Evolutionary conservation across 2,888 invertebrate species (phyloP).

Genomic region (Drosophila engyochracea): DNA sequence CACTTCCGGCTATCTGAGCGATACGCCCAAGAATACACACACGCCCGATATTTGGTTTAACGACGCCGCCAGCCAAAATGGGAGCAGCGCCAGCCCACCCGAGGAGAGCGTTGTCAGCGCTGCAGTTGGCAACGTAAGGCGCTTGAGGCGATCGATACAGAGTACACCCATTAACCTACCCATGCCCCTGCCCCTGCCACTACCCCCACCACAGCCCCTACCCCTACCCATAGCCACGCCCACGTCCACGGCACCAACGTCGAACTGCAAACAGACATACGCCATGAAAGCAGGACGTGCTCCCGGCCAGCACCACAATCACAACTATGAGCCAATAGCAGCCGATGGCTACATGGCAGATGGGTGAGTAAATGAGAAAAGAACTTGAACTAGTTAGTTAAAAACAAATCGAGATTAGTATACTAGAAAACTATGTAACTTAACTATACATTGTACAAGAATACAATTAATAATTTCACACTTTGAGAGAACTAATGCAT

Average conservation of each 20-base stretch:
- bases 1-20: conserved; percentile 94
- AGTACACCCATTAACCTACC: conserved; percentile 39
- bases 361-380: conserved; percentile 56
- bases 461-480: background rate
- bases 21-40: conserved; percentile 87
- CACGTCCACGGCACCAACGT: conserved; percentile 9
- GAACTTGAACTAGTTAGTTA: background rate
- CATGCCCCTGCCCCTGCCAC: conserved; percentile 10
- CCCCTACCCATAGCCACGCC: conserved; percentile 2
- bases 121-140: conserved; percentile 36
- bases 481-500: background rate
- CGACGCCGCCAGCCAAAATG: conserved; percentile 80
- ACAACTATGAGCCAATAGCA: conserved; percentile 63
- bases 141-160: conserved; percentile 74
- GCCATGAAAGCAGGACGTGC: conserved; percentile 65
- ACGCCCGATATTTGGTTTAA: conserved; percentile 86
- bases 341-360: conserved; percentile 71
- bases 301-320: conserved; percentile 45
- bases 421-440: too few species aligned
- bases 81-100: conserved; percentile 68
- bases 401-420: conserved; percentile 31
- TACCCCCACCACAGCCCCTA: conserved; percentile 6
- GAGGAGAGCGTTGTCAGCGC: conserved; percentile 46
- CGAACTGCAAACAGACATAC: conserved; percentile 56
- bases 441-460: background rate